Evolutionary conservation across 2,888 invertebrate species (phyloP), one percentile per base, ranked within the genome.

Genomic region (Bibio marci): DNA sequence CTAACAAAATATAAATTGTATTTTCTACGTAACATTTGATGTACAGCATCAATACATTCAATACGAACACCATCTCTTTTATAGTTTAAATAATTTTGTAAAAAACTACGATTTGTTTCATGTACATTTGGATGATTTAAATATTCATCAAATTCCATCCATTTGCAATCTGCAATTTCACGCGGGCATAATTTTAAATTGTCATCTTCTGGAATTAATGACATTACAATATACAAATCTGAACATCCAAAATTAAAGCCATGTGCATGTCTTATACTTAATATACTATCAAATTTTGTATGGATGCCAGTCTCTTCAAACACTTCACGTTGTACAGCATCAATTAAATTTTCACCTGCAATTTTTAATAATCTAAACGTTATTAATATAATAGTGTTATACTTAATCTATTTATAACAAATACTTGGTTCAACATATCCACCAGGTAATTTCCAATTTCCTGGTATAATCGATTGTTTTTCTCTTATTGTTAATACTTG

Each of bases 401-500:
- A 27, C 27, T 27, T 22, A 4, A 22, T 22, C 8, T 22, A 22
- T 22, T 22, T 22, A 22, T 35, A 18, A 38, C n/a, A 43, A 48
- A 52, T 59, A 81, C 85, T 77, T 62, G 78, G 79, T 57, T 91
- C 83, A 14, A 86, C 83, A 62, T 82, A 83, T 37, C 92, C 92
- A 38, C 94, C 92, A 13, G 94, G 92, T 7, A 92, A 64, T 63
- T 92, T 92, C 88, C 88, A 92, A 52, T 49, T 70, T 46, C 55
- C 65, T 58, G 47, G 51, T 22, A 59, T 56, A 38, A 61, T 42
- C 2, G 61, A 50, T 49, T 49, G 55, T 51, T 74, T 73, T 54
- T 94, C 91, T 47, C 73, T 70, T 0, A 94, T 81, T 15, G 83
- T 81, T 38, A 94, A 65, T 39, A 94, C 62, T 62, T 88, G 72